Conservation (phyloP, 2,888 invertebrate genomes). For the Limnephilus auricula region DNA sequence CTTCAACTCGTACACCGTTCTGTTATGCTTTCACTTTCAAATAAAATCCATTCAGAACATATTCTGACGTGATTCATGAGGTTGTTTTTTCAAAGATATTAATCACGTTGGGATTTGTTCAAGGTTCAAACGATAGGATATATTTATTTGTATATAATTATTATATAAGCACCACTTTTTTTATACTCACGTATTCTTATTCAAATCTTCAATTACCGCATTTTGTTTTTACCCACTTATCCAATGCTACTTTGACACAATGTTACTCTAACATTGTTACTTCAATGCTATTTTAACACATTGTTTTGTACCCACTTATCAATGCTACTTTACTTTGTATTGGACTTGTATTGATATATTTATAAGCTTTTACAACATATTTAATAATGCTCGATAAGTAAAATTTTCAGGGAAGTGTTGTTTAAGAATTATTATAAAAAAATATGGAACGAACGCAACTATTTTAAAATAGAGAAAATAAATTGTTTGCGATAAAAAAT, state of each 20-base stretch:
- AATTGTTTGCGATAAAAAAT: background rate
- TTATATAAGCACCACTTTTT: slow-evolving; percentile 12
- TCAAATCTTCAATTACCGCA: background rate
- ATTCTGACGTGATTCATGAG: slow-evolving; percentile 28
- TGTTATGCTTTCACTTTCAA: slow-evolving; percentile 12
- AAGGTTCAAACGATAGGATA: background rate
- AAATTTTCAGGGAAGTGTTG: too few relatives aligned
- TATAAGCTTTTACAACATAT: background rate
- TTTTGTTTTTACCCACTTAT: background rate
- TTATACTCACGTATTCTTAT: slow-evolving; percentile 3
- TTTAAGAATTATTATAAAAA: too few relatives aligned
- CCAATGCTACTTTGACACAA: background rate
- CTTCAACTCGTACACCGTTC: slow-evolving; percentile 11
- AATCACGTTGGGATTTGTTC: slow-evolving; percentile 26
- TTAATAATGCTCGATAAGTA: background rate
- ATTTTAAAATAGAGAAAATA: background rate
- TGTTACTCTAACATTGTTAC: too few relatives aligned
- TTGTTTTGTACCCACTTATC: background rate
- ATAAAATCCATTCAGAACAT: background rate
- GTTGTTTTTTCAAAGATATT: background rate
- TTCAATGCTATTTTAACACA: too few relatives aligned
- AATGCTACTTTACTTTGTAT: background rate
- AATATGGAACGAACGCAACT: background rate
- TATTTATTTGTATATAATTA: background rate
- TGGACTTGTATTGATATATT: background rate